These are phyloP conservation scores for Eristalinus aeneus DNA, from an alignment of 2,888 invertebrate genomes.

Conservation along the genomic window DNA sequence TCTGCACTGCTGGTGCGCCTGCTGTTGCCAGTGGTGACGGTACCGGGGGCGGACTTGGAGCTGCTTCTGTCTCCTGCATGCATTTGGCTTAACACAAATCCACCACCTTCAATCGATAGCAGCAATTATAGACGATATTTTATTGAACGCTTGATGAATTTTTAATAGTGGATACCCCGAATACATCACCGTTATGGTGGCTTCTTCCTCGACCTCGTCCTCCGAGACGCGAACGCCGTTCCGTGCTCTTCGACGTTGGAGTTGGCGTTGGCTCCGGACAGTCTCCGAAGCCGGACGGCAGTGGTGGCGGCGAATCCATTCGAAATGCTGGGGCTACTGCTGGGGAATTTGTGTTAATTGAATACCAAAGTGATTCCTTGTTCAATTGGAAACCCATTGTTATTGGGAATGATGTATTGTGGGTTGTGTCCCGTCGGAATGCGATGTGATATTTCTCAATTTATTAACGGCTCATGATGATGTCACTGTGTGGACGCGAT, in stretches of 20 bases:
- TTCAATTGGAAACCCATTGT: constrained; percentile 73
- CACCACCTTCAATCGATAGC: constrained; percentile 73
- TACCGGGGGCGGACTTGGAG: not conserved
- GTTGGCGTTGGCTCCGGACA: constrained; percentile 25
- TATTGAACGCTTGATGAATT: constrained; percentile 74
- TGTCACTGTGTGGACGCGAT: constrained; percentile 46
- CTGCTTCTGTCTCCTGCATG: constrained; percentile 50
- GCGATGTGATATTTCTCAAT: constrained; percentile 69
- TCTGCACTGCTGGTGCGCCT: not conserved
- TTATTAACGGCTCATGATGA: constrained; percentile 69
- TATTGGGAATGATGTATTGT: constrained; percentile 69
- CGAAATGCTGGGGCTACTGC: constrained; percentile 53
- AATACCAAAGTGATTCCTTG: constrained; percentile 73
- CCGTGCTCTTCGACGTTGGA: not conserved
- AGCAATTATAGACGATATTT: constrained; percentile 74
- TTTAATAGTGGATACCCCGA: constrained; percentile 72
- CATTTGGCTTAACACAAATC: constrained; percentile 71
- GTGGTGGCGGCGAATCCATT: constrained; percentile 46
- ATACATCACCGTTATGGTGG: constrained; percentile 65
- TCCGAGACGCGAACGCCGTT: not conserved
- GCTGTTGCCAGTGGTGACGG: not conserved
- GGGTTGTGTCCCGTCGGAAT: constrained; percentile 65
- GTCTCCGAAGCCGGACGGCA: not conserved
- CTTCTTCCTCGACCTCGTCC: constrained; percentile 44
- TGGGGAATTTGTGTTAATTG: constrained; percentile 73